Evolutionary conservation across 2,888 invertebrate genomes (phyloP).

Genomic region (Habrosyne pyritoides): DNA sequence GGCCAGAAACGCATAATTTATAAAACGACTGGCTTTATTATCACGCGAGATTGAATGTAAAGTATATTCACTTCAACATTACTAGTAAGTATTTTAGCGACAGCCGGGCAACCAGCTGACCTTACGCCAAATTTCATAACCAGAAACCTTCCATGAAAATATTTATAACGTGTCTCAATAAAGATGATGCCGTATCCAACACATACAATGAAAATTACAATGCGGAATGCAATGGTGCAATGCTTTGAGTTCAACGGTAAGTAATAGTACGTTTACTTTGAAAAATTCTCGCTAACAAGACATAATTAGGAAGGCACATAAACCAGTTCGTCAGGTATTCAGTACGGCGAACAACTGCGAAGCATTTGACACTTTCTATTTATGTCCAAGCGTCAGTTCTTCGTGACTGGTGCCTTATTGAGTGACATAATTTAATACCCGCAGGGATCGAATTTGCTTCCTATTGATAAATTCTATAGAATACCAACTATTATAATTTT

Average conservation of each 20-base stretch:
- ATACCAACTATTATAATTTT: conserved; percentile 8
- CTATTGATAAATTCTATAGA: conserved; percentile 26
- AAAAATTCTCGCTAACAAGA: conserved; percentile 35
- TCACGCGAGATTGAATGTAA: not conserved
- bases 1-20: conserved; percentile 16
- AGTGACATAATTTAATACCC: conserved; percentile 57
- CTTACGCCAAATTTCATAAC: conserved; percentile 36
- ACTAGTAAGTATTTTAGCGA: not conserved
- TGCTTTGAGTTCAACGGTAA: conserved; percentile 23
- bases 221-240: conserved; percentile 8
- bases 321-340: conserved; percentile 56
- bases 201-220: conserved; percentile 9
- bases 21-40: not conserved
- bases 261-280: conserved; percentile 29
- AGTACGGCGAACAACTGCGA: conserved; percentile 55
- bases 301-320: conserved; percentile 35
- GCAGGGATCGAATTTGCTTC: conserved; percentile 33
- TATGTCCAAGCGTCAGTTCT: conserved; percentile 54
- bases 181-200: conserved; percentile 21
- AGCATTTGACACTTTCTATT: conserved; percentile 77
- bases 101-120: conserved; percentile 21
- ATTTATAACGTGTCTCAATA: conserved; percentile 20
- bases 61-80: not conserved
- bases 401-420: conserved; percentile 55
- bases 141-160: conserved; percentile 34